Evolutionary conservation across 2,113 vertebrate species (phyloP).

Genomic region (Laterallus jamaicensis): DNA sequence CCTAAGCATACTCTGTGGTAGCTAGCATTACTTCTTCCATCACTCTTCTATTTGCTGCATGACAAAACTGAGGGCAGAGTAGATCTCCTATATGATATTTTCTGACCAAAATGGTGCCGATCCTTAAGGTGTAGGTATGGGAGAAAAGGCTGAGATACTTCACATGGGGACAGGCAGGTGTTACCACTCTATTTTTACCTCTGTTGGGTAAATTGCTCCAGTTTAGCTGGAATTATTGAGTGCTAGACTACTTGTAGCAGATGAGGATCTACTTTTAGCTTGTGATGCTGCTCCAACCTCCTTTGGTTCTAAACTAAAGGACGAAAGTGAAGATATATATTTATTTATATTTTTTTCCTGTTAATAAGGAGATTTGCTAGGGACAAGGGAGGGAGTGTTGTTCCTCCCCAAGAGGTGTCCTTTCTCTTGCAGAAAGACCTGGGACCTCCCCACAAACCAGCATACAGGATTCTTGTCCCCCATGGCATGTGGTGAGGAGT

Average conservation of each 20-base stretch:
- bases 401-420: not conserved
- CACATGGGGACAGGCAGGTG: not conserved
- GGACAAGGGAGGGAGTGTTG: not conserved
- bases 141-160: not conserved
- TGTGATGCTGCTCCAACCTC: not conserved
- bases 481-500: not conserved
- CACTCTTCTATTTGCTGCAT: not conserved
- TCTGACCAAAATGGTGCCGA: not conserved
- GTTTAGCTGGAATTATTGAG: not conserved
- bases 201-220: not conserved
- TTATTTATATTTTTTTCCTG: not conserved
- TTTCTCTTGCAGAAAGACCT: not conserved
- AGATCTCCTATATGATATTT: not conserved
- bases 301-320: not conserved
- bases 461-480: accelerated
- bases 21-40: not conserved
- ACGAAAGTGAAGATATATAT: not conserved
- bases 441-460: not conserved
- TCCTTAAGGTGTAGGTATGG: not conserved
- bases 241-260: not conserved
- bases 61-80: not conserved
- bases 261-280: not conserved
- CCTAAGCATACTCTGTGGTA: not conserved
- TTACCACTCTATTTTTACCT: not conserved
- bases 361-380: not conserved